Percentiles rank a stretch among this genome's conserved stretches.
Conservation (phyloP, 1,140 invertebrate genomes). For the Ooceraea biroi region DNA sequence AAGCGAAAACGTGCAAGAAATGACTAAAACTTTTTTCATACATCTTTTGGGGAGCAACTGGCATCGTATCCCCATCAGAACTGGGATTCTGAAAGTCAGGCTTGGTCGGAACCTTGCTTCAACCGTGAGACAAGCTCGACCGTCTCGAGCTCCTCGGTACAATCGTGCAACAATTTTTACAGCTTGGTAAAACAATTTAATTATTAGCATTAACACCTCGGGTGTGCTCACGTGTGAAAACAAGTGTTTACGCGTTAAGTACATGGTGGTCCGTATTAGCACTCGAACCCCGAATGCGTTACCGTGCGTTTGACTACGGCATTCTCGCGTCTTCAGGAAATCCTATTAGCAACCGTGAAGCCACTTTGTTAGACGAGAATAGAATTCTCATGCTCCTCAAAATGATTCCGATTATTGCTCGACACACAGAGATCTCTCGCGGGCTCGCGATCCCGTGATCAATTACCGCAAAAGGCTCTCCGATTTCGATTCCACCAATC, state of each 20-base stretch:
- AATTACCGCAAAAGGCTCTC: background rate
- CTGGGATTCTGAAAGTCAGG: too few relatives aligned
- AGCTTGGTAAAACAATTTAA: background rate
- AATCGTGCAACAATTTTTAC: background rate
- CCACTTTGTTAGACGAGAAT: background rate
- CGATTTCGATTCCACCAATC: background rate
- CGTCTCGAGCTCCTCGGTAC: too few relatives aligned
- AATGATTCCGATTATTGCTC: background rate
- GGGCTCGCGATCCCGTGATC: background rate
- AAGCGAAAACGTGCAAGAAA: too few relatives aligned
- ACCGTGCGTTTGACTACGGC: background rate
- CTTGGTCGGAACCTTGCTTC: too few relatives aligned
- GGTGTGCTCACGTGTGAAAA: background rate
- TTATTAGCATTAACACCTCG: constrained; percentile 22
- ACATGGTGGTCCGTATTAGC: background rate
- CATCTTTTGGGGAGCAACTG: too few relatives aligned
- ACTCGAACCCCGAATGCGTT: constrained; percentile 3
- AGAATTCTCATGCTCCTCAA: background rate
- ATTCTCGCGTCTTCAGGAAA: constrained; percentile 1
- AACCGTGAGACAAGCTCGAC: too few relatives aligned
- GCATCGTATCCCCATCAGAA: too few relatives aligned
- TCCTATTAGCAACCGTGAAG: background rate
- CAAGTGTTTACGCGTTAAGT: constrained; percentile 5
- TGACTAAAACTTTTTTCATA: too few relatives aligned
- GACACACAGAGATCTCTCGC: constrained; percentile 8